Conservation (phyloP, 2,113 vertebrate genomes). For the Puntigrus tetrazona region DNA sequence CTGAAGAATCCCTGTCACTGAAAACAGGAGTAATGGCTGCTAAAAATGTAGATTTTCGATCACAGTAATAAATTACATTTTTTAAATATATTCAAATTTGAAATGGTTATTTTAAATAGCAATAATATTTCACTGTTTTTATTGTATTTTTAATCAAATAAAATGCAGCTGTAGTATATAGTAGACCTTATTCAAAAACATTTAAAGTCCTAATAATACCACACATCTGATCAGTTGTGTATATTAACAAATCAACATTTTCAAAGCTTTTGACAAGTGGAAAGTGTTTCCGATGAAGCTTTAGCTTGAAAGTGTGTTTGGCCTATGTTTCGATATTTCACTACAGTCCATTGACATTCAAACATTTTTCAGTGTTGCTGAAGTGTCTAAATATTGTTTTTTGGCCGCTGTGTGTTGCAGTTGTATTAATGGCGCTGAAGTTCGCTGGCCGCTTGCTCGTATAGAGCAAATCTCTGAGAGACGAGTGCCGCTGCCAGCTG, state of each 20-base stretch:
- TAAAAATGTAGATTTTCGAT: background rate
- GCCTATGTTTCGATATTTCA: background rate
- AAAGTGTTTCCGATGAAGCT: background rate
- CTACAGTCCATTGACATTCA: background rate
- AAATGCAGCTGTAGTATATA: no score
- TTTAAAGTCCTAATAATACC: background rate
- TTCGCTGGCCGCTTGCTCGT: slow-evolving; percentile 5
- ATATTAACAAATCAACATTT: background rate
- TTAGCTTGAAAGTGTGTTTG: background rate
- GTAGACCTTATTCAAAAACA: background rate
- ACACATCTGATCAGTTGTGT: background rate
- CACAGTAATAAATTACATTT: background rate
- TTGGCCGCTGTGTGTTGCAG: background rate
- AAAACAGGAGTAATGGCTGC: background rate
- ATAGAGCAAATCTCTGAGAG: slow-evolving; percentile 6
- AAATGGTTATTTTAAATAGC: background rate
- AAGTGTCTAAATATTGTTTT: slow-evolving; percentile 4
- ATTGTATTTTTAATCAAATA: background rate
- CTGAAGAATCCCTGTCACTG: no score
- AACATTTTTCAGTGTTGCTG: background rate
- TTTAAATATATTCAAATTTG: background rate
- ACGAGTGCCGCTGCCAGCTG: slow-evolving; percentile 19
- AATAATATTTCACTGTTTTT: background rate
- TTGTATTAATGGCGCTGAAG: background rate
- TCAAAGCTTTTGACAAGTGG: background rate